Percentiles rank a stretch among this genome's conserved stretches.
These are phyloP conservation scores for Drosophila yakuba DNA, from an alignment of 1,140 invertebrate genomes.

Conservation along the genomic window DNA sequence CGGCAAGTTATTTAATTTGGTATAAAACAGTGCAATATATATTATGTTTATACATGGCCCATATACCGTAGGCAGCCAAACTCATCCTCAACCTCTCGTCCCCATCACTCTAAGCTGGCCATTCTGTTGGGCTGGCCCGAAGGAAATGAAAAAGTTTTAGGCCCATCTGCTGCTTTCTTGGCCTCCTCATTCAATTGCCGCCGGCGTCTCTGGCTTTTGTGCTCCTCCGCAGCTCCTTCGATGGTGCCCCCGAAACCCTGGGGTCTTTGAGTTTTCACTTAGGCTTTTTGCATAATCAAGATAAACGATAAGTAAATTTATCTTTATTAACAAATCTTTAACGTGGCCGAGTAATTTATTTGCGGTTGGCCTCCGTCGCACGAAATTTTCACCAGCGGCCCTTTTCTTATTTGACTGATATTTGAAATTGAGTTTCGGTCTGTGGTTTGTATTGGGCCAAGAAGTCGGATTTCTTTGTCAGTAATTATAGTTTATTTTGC, in stretches of 20 bases:
- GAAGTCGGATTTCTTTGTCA: constrained; percentile 16
- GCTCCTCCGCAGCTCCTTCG: constrained; percentile 12
- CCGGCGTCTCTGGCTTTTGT: constrained; percentile 40
- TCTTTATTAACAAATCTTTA: constrained; percentile 83
- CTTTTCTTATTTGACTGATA: constrained; percentile 49
- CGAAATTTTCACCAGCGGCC: constrained; percentile 34
- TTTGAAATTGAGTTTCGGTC: constrained; percentile 62
- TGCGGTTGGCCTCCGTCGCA: constrained; percentile 51
- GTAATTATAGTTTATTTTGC: constrained; percentile 33
- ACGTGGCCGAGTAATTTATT: constrained; percentile 76
- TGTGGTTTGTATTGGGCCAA: constrained; percentile 25
- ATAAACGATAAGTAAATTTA: constrained; percentile 83
- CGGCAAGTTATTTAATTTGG: constrained; percentile 79
- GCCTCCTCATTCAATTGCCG: constrained; percentile 32
- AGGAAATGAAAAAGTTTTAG: constrained; percentile 77
- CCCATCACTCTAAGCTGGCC: constrained; percentile 12
- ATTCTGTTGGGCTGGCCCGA: constrained; percentile 18
- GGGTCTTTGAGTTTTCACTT: constrained; percentile 78
- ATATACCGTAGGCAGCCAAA: constrained; percentile 10
- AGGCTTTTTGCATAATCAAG: constrained; percentile 82
- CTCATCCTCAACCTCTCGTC: constrained; percentile 3
- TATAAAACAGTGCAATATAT: constrained; percentile 81
- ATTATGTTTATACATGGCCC: constrained; percentile 70
- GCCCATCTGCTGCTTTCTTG: constrained; percentile 59
- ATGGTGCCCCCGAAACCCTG: not conserved